Evolutionary conservation across 2,797 vertebrate species (phyloP), one percentile per base, ranked within the genome.

Genomic region (Naso thynnoides): DNA sequence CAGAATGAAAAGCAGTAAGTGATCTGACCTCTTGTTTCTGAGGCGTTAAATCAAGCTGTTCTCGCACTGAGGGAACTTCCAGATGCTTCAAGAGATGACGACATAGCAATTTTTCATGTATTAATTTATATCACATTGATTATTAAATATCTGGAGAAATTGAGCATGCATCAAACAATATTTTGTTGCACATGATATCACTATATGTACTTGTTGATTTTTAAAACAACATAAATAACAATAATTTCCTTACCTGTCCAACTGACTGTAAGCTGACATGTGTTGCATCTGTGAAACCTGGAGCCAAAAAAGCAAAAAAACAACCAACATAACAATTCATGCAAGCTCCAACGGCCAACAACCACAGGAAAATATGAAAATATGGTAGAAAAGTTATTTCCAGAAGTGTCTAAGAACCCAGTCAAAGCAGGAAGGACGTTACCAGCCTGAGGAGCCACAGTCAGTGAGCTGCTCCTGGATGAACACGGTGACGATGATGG

Each of bases 401-500:
- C 0, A 23, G 29, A 6, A 18, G 5, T 15, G 39, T 10, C 6
- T 5, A 33, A 23, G 29, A 44, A 24, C 4, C 24, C 9, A 59
- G 23, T 48, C 38, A 64, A 16, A 65, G 11, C 54, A n/a, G 42
- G 2, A 54, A 39, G 31, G 10, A 55, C 84, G 79, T 60, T 91
- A 97, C 96, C 94, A 72, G 90, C 75, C 4, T 91, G 93, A 56
- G 94, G 87, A 27, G 94, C 89, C 38, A 93, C 78, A 24, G 92
- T 91, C 58, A 96, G 69, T 0, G 95, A 96, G 78, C 85, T 96
- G 92, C 91, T 97, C 86, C 84, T 79, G 19, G 96, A 96, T 13
- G 93, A 84, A 23, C 69, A 65, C 0, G 95, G 95, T 70, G 96
- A 97, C 33, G 95, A 83, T 54, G 93, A 88, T 8, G 96, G 95